A percentile compares a stretch with the other conserved stretches of the same genome.
These are phyloP conservation scores for Loris lydekkerianus DNA, from an alignment of 2,797 vertebrate species.

Conservation along the genomic window DNA sequence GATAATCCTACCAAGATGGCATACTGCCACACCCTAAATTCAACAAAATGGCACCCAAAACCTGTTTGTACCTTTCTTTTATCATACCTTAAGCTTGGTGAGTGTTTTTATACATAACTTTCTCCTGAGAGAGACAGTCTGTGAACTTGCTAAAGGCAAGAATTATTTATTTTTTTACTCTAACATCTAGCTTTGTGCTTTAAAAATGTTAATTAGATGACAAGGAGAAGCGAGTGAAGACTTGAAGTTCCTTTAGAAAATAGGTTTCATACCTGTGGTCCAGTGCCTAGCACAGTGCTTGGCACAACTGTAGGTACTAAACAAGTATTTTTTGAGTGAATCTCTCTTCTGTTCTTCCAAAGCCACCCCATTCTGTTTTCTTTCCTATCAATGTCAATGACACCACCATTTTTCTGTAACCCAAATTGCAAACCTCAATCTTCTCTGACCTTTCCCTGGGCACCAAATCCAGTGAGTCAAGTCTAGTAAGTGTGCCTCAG, in stretches of 20 bases:
- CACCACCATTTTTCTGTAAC: neutral
- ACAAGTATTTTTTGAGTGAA: neutral
- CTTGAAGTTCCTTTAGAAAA: neutral
- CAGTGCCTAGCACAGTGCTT: neutral
- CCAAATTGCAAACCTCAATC: neutral
- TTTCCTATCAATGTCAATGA: neutral
- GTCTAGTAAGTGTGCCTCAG: neutral
- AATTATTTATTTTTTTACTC: neutral
- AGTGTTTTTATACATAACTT: neutral
- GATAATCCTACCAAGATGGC: neutral
- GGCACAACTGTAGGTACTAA: neutral
- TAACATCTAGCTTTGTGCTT: neutral
- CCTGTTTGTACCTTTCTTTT: neutral
- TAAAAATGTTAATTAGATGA: neutral
- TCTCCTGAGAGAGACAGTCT: neutral
- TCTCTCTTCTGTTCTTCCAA: neutral
- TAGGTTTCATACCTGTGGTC: neutral
- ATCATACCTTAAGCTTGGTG: neutral
- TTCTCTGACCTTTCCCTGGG: neutral
- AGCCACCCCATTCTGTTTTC: neutral
- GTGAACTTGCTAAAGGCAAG: neutral
- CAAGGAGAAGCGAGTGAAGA: neutral
- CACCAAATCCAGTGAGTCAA: neutral
- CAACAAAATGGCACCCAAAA: slow-evolving; percentile 4
- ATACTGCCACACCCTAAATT: neutral